These are phyloP conservation scores for Sebastiscus albofasciatus DNA, from an alignment of 2,797 vertebrate genomes.

Conservation along the genomic window DNA sequence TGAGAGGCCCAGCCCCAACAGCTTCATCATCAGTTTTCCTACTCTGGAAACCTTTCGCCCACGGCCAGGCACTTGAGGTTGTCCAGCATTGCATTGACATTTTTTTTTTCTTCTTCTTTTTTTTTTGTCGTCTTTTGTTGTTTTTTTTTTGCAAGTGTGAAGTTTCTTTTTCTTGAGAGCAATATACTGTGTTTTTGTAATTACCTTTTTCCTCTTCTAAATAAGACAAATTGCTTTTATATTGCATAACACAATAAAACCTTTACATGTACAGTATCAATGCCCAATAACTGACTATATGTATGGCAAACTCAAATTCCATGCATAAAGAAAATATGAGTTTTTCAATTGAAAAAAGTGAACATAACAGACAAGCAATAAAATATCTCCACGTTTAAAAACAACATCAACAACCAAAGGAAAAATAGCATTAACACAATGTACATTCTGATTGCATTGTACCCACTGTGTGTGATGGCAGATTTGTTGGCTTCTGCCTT, in stretches of 20 bases:
- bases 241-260: conserved; percentile 88
- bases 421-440: conserved; percentile 85
- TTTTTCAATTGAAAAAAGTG: conserved; percentile 82
- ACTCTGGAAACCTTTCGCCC: conserved; percentile 82
- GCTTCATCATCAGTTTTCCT: conserved; percentile 65
- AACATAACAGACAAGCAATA: conserved; percentile 84
- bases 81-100: conserved; percentile 76
- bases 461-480: conserved; percentile 72
- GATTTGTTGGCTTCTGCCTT: conserved; percentile 3
- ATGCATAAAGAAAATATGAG: conserved; percentile 92
- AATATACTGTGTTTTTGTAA: conserved; percentile 65
- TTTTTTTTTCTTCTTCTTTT: conserved; percentile 23
- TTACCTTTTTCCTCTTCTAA: conserved; percentile 73
- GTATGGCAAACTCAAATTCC: conserved; percentile 89
- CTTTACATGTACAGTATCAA: conserved; percentile 90
- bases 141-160: conserved; percentile 54
- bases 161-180: conserved; percentile 55
- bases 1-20: conserved; percentile 48
- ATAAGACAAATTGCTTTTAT: conserved; percentile 86
- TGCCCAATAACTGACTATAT: conserved; percentile 92
- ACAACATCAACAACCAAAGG: conserved; percentile 78
- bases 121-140: conserved; percentile 4
- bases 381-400: conserved; percentile 81
- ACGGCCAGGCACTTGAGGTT: conserved; percentile 84
- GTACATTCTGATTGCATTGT: conserved; percentile 92